Percentiles rank a stretch among this genome's conserved stretches.
Evolutionary conservation across 2,888 invertebrate species (phyloP).

Genomic region (Cylloceria caligata): DNA sequence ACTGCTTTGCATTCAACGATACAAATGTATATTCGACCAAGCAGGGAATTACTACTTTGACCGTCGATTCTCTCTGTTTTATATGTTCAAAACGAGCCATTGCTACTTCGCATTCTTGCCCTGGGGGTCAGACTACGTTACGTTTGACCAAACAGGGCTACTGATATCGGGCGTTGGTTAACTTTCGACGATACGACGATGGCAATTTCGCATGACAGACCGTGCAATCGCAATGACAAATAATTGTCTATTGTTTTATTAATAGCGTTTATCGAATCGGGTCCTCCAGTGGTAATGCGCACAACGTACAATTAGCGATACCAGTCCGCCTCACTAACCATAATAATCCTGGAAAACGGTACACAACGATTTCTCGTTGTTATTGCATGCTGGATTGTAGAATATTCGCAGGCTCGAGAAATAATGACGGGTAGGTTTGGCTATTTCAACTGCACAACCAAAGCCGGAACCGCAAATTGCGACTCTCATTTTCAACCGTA

Average conservation of each 20-base stretch:
- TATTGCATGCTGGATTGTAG: conserved; percentile 33
- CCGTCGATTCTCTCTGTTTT: not conserved
- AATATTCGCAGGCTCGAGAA: conserved; percentile 17
- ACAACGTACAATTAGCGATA: conserved; percentile 57
- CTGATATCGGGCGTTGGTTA: not conserved
- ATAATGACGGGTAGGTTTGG: conserved; percentile 5
- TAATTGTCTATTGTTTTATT: conserved; percentile 65
- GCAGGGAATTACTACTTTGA: not conserved
- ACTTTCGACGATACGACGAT: conserved; percentile 14
- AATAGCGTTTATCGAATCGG: conserved; percentile 60
- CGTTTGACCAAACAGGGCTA: not conserved
- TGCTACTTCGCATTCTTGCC: conserved; percentile 1
- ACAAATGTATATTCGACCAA: not conserved
- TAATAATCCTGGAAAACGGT: conserved; percentile 42
- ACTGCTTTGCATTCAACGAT: not conserved
- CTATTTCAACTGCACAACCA: not conserved
- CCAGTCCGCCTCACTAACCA: conserved; percentile 18
- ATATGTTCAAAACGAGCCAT: not conserved
- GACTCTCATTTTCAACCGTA: conserved; percentile 8
- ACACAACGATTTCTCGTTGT: conserved; percentile 24
- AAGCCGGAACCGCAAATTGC: conserved; percentile 13
- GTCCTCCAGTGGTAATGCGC: conserved; percentile 37
- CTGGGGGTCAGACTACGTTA: not conserved
- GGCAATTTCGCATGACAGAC: conserved; percentile 20
- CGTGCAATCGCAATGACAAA: conserved; percentile 46